Evolutionary conservation across 2,797 vertebrate genomes (phyloP).

Genomic region (Xenopus petersii): DNA sequence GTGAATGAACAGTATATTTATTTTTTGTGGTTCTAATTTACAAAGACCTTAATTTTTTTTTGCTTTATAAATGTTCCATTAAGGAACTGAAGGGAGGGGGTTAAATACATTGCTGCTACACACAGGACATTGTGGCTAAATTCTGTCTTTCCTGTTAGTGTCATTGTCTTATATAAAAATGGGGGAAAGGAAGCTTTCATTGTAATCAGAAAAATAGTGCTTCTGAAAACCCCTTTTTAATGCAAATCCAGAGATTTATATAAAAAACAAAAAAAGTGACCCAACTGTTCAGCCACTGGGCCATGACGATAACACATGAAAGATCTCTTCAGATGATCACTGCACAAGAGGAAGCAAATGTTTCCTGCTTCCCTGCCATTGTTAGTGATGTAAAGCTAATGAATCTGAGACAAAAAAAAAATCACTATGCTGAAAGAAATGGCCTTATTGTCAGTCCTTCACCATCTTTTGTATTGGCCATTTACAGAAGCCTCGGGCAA

Average conservation of each 20-base stretch:
- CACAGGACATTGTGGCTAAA: too few species aligned
- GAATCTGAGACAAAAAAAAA: neutral
- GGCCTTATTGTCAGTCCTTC: too few species aligned
- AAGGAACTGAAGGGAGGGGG: too few species aligned
- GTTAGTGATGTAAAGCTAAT: neutral
- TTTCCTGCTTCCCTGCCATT: slow-evolving; percentile 42
- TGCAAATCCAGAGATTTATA: slow-evolving; percentile 1
- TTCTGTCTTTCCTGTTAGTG: neutral
- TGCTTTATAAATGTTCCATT: too few species aligned
- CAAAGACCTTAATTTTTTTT: too few species aligned
- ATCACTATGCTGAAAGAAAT: too few species aligned
- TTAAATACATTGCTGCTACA: too few species aligned
- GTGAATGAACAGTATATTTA: too few species aligned
- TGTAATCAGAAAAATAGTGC: slow-evolving; percentile 4
- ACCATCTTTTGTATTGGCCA: too few species aligned
- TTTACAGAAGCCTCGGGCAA: too few species aligned
- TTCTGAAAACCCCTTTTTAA: slow-evolving; percentile 6
- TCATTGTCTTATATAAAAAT: neutral
- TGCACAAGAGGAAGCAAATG: slow-evolving; percentile 36
- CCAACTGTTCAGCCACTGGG: slow-evolving; percentile 14
- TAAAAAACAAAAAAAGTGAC: slow-evolving; percentile 33
- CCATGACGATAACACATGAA: slow-evolving; percentile 25
- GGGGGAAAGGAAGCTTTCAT: slow-evolving; percentile 15
- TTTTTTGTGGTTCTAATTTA: too few species aligned
- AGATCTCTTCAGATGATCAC: slow-evolving; percentile 21